These are phyloP conservation scores for Diachasmimorpha longicaudata DNA, from an alignment of 1,140 invertebrate species.

Conservation along the genomic window DNA sequence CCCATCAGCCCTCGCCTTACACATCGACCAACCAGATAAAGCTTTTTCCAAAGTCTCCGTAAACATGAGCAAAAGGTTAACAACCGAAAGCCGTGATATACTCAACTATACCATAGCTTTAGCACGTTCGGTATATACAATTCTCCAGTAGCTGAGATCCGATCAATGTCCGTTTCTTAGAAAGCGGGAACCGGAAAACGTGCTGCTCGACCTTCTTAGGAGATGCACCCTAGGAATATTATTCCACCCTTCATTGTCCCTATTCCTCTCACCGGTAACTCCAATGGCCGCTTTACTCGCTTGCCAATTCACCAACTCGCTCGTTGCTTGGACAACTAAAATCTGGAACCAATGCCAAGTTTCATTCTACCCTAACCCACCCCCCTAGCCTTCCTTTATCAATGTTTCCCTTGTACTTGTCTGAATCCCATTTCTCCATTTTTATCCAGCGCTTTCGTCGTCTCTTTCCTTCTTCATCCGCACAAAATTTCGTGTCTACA, in stretches of 20 bases:
- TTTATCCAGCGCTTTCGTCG: not conserved
- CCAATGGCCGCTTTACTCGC: not conserved
- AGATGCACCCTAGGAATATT: slow-evolving; percentile 21
- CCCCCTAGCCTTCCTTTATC: slow-evolving; percentile 18
- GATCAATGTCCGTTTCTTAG: slow-evolving; percentile 47
- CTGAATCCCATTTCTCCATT: not conserved
- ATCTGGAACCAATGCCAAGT: slow-evolving; percentile 53
- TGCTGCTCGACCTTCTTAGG: slow-evolving; percentile 49
- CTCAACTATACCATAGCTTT: not conserved
- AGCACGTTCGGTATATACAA: not conserved
- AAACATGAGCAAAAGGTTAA: not conserved
- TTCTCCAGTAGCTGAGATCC: not conserved
- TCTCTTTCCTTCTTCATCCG: not conserved
- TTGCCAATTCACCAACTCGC: slow-evolving; percentile 32
- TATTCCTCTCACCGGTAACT: slow-evolving; percentile 3
- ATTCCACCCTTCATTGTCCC: slow-evolving; percentile 1
- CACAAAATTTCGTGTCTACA: not conserved
- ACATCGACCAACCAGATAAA: not conserved
- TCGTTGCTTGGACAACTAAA: slow-evolving; percentile 40
- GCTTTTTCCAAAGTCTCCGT: not conserved
- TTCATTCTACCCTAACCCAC: slow-evolving; percentile 30
- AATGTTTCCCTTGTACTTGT: slow-evolving; percentile 8
- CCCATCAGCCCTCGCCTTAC: not conserved
- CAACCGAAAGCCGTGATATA: not conserved
- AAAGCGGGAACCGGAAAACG: slow-evolving; percentile 46